A percentile compares a stretch with the other conserved stretches of the same genome.
Evolutionary conservation across 1,140 invertebrate species (phyloP).

Genomic region (Cephus cinctus): DNA sequence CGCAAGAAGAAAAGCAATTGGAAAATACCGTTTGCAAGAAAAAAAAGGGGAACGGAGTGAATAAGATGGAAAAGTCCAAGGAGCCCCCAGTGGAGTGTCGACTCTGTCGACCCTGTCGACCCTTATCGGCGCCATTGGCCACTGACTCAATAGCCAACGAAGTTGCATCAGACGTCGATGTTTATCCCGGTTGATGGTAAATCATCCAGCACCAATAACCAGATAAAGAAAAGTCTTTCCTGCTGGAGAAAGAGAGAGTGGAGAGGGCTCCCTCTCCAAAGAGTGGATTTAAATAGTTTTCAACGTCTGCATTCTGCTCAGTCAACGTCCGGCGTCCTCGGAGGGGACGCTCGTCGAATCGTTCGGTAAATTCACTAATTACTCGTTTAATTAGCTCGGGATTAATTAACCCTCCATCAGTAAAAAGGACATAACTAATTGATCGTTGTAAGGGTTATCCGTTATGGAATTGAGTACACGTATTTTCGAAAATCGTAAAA

Average conservation of each 20-base stretch:
- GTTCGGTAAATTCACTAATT: too few species aligned
- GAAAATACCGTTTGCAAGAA: too few species aligned
- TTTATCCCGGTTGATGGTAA: conserved; percentile 46
- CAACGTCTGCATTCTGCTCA: conserved; percentile 24
- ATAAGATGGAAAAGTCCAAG: conserved; percentile 38
- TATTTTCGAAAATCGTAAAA: too few species aligned
- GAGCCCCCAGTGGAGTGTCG: conserved; percentile 33
- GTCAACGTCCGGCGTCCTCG: conserved; percentile 21
- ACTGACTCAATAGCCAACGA: conserved; percentile 45
- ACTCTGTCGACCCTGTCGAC: conserved; percentile 37
- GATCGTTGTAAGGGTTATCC: too few species aligned
- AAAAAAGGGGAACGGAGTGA: background rate
- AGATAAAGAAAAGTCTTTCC: conserved; percentile 45
- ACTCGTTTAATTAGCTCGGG: too few species aligned
- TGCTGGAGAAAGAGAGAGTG: too few species aligned
- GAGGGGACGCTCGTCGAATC: too few species aligned
- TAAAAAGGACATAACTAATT: too few species aligned
- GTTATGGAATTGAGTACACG: too few species aligned
- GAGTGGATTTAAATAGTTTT: conserved; percentile 45
- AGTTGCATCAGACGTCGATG: conserved; percentile 50
- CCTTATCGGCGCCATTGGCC: conserved; percentile 42
- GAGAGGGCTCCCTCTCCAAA: conserved; percentile 1
- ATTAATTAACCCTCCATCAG: too few species aligned
- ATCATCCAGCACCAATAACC: conserved; percentile 34
- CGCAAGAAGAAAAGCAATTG: too few species aligned